Conservation (phyloP, 2,113 vertebrate genomes). For the Mus spicilegus region DNA sequence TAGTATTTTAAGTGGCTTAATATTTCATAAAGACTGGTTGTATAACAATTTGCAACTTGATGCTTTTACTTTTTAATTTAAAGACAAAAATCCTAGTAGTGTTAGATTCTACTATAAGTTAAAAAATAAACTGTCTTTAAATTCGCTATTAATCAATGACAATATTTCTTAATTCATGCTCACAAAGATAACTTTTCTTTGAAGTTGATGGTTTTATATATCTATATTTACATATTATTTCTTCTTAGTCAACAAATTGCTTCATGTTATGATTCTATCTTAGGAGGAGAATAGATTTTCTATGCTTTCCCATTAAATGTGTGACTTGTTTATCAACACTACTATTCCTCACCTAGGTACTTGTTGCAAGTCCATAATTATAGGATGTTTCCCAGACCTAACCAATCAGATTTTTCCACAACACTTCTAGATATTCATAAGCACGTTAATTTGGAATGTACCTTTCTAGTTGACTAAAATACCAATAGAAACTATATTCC, state of each 20-base stretch:
- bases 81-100: not conserved
- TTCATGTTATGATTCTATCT: conserved; percentile 5
- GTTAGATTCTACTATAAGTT: not conserved
- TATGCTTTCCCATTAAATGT: not conserved
- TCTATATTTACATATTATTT: not conserved
- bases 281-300: not conserved
- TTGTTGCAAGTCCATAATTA: not conserved
- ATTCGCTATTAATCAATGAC: not conserved
- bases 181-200: not conserved
- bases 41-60: not conserved
- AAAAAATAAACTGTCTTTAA: not conserved
- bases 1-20: not conserved
- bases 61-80: not conserved
- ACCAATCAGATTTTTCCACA: not conserved
- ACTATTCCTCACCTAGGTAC: not conserved
- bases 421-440: not conserved
- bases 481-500: not conserved
- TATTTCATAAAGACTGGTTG: not conserved
- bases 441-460: not conserved
- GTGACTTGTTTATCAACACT: not conserved
- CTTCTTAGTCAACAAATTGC: not conserved
- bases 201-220: not conserved
- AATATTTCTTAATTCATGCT: not conserved
- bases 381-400: not conserved
- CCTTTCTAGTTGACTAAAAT: conserved; percentile 2